phyloP scores from a whole-genome alignment of 1,140 invertebrate species.

The Hylaeus anthracinus region DNA sequence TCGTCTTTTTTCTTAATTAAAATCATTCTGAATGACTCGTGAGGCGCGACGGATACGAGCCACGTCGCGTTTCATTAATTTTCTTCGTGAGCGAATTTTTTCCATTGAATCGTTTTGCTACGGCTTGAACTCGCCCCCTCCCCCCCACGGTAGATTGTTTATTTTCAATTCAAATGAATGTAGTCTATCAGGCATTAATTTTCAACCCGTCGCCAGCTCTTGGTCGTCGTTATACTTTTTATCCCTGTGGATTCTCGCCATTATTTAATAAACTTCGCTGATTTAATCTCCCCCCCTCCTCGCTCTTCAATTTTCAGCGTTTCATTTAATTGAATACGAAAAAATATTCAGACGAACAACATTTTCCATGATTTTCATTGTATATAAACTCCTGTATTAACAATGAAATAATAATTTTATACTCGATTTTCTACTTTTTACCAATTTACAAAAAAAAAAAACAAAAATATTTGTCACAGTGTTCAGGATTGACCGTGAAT shows the following conservation, averaged over 20 bases:
- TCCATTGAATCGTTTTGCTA: not conserved
- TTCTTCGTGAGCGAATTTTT: not conserved
- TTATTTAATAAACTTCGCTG: not conserved
- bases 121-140: not conserved
- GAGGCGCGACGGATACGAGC: not conserved
- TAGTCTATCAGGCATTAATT: not conserved
- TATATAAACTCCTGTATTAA: no score
- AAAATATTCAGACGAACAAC: no score
- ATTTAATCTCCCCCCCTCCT: no score
- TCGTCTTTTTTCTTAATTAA: not conserved
- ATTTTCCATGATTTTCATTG: no score
- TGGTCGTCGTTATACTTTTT: not conserved
- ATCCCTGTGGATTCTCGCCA: not conserved
- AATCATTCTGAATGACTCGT: not conserved
- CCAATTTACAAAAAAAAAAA: no score
- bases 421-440: no score
- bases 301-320: no score
- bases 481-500: no score
- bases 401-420: no score
- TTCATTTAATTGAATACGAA: no score
- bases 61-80: not conserved
- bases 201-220: not conserved
- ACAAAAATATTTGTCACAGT: no score
- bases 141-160: not conserved
- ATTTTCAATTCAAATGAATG: not conserved